Evolutionary conservation across 1,140 invertebrate species (phyloP).

Genomic region (Panulirus ornatus): DNA sequence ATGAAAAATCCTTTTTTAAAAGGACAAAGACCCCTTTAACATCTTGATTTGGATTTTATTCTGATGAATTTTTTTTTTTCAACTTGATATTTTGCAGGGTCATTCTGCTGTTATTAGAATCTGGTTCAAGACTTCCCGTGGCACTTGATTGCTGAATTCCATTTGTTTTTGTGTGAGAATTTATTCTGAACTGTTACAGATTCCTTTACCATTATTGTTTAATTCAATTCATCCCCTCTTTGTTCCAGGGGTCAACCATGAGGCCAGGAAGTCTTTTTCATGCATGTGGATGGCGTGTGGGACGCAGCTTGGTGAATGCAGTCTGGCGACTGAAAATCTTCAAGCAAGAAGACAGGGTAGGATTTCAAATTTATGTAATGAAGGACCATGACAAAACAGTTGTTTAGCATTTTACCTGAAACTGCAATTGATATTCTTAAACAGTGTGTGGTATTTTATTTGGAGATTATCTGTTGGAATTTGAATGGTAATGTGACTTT

Average conservation of each 20-base stretch:
- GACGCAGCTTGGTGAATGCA: constrained; percentile 3
- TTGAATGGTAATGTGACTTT: not conserved
- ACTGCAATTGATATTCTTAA: not conserved
- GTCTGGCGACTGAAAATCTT: constrained; percentile 14
- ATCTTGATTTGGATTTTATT: too few species aligned
- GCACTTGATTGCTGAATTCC: too few species aligned
- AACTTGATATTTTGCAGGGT: too few species aligned
- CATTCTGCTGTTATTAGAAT: too few species aligned
- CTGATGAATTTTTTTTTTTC: too few species aligned
- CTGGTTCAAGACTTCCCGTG: too few species aligned
- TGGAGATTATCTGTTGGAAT: not conserved
- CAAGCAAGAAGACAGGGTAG: constrained; percentile 11
- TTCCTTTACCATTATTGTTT: too few species aligned
- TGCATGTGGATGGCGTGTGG: constrained; percentile 41
- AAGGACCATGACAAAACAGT: not conserved
- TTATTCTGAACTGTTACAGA: too few species aligned
- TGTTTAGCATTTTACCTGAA: not conserved
- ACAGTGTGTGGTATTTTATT: not conserved
- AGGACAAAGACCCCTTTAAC: too few species aligned
- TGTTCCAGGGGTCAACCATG: constrained; percentile 6
- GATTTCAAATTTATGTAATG: not conserved
- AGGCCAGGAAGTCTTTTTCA: constrained; percentile 17
- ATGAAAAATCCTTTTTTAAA: too few species aligned
- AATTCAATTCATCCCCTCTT: too few species aligned
- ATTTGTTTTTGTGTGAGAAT: too few species aligned